Evolutionary conservation across 2,797 vertebrate genomes (phyloP).

Genomic region (Xenentodon cancila): DNA sequence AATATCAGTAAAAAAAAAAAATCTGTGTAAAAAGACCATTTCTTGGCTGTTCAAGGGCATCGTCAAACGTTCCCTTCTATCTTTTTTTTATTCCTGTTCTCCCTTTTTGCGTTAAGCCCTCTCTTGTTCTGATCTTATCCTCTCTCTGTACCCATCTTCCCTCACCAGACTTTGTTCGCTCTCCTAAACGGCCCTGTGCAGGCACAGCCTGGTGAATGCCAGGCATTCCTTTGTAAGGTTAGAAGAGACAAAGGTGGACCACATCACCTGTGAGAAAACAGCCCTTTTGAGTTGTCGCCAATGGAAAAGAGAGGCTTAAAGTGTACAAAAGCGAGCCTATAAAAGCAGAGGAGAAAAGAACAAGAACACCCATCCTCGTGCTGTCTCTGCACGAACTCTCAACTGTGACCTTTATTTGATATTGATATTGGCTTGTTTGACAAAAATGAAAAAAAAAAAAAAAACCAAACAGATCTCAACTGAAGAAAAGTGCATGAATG

Average conservation of each 20-base stretch:
- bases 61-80: conserved; percentile 11
- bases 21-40: conserved; percentile 42
- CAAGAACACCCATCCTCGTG: too few species aligned
- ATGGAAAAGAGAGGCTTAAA: conserved; percentile 40
- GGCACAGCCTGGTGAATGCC: conserved; percentile 72
- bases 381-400: conserved; percentile 58
- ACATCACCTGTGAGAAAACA: conserved; percentile 73
- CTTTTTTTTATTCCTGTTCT: background rate
- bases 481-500: conserved; percentile 15
- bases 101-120: conserved; percentile 8
- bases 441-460: conserved; percentile 17
- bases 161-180: conserved; percentile 21
- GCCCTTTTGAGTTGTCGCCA: conserved; percentile 63
- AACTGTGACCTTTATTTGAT: conserved; percentile 60
- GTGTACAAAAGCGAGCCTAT: conserved; percentile 43
- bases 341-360: conserved; percentile 40
- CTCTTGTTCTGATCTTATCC: background rate
- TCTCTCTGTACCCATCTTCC: conserved; percentile 12
- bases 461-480: conserved; percentile 7
- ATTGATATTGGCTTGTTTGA: conserved; percentile 32
- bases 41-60: conserved; percentile 5
- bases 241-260: conserved; percentile 76
- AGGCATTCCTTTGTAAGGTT: conserved; percentile 82
- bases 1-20: conserved; percentile 65
- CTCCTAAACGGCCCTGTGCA: conserved; percentile 30